phyloP scores from a whole-genome alignment of 2,888 invertebrate species.

The Incurvaria masculella region DNA sequence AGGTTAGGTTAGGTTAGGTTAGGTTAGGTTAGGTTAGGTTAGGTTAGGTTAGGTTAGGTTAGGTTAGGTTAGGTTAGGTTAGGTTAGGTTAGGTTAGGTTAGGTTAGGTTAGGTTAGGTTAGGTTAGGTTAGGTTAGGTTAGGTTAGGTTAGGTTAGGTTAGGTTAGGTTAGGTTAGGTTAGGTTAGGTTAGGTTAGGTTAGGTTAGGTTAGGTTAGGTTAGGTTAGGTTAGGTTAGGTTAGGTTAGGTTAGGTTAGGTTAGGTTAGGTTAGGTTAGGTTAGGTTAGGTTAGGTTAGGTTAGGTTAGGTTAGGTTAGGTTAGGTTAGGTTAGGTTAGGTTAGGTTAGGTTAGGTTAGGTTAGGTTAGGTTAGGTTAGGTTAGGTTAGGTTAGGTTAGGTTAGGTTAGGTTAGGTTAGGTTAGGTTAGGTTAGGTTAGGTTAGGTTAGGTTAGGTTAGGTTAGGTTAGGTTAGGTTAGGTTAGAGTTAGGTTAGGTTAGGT shows the following conservation, averaged over 20 bases:
- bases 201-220: constrained; percentile 9
- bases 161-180: constrained; percentile 11
- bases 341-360: constrained; percentile 13
- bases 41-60: constrained; percentile 14
- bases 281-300: constrained; percentile 13
- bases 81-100: constrained; percentile 12
- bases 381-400: constrained; percentile 13
- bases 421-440: constrained; percentile 17
- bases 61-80: constrained; percentile 9
- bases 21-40: constrained; percentile 17
- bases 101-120: constrained; percentile 13
- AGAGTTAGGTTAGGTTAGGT: constrained; percentile 16
- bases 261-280: constrained; percentile 13
- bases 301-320: constrained; percentile 7
- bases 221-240: constrained; percentile 12
- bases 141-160: constrained; percentile 15
- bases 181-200: constrained; percentile 13
- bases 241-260: constrained; percentile 14
- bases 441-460: constrained; percentile 13
- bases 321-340: constrained; percentile 11
- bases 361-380: constrained; percentile 17
- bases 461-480: constrained; percentile 13
- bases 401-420: constrained; percentile 13
- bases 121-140: constrained; percentile 13
- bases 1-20: constrained; percentile 9